These are phyloP conservation scores for Champsocephalus esox DNA, from an alignment of 2,797 vertebrate species.

Conservation along the genomic window DNA sequence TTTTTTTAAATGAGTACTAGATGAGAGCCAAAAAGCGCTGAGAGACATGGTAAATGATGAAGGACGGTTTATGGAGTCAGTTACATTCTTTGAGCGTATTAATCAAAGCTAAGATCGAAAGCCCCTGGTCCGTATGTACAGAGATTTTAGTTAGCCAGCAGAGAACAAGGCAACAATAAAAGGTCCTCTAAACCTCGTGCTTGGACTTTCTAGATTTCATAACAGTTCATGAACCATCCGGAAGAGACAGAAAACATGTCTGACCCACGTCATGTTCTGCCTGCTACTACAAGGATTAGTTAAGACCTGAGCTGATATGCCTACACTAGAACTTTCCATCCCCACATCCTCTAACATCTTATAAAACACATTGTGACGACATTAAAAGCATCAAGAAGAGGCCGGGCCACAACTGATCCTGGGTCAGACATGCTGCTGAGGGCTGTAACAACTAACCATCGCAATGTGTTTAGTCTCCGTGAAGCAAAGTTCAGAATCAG, in stretches of 20 bases:
- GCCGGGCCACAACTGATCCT: conserved; percentile 21
- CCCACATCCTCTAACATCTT: conserved; percentile 9
- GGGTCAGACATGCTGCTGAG: conserved; percentile 14
- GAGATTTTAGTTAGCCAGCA: conserved; percentile 55
- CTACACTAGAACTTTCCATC: neutral
- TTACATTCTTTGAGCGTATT: conserved; percentile 74
- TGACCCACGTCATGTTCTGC: conserved; percentile 23
- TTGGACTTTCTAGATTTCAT: conserved; percentile 59
- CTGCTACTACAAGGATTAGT: conserved; percentile 25
- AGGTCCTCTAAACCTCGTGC: conserved; percentile 55
- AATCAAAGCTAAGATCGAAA: conserved; percentile 61
- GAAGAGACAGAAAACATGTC: conserved; percentile 34
- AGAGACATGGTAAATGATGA: conserved; percentile 45
- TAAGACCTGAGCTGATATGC: conserved; percentile 47
- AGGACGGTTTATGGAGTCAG: conserved; percentile 59
- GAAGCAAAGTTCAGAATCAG: conserved; percentile 27
- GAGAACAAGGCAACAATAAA: conserved; percentile 64
- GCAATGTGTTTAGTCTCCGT: conserved; percentile 24
- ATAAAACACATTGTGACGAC: conserved; percentile 21
- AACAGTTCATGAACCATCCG: conserved; percentile 26
- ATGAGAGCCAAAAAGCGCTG: conserved; percentile 48
- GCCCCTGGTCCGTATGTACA: conserved; percentile 51
- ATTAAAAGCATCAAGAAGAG: conserved; percentile 28
- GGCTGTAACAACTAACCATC: conserved; percentile 13
- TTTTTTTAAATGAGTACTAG: conserved; percentile 50